Base-by-base conservation (phyloP, 2,888 invertebrate genomes). In the Drosophila flavopinicola region DNA sequence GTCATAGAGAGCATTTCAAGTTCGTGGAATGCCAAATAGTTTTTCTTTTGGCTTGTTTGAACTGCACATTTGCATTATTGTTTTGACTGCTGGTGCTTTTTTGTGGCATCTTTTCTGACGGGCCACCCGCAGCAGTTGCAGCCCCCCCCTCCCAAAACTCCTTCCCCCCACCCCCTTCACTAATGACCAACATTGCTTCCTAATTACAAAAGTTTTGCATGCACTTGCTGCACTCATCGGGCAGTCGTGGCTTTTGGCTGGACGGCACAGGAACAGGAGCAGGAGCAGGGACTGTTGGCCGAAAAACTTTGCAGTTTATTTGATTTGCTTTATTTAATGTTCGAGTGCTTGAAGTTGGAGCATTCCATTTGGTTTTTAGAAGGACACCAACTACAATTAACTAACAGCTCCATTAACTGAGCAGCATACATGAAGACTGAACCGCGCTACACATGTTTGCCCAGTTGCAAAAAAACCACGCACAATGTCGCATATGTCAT, bases 151-250 rank as follows among this genome's bases (percentile, higher is more conserved):
- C 15, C 10, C 11, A 15, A 15, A 6, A 2, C 29, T 1, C 24
- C 24, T 5, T 4, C 32, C 29, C 32, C 29, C 25, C 51, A 33
- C 30, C 41, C 37, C 39, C 60, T 24, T 13, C 74, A 84, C 87
- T 88, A 88, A 88, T 88, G 88, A 87, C 87, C 87, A 75, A 76
- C 86, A 76, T 83, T 82, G 75, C 75, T 85, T 84, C 80, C 87
- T 88, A 88, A 88, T 88, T 88, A 87, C 84, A 76, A 80, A 86
- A 88, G 79, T 88, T 88, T 85, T 71, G 58, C 85, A 82, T 85
- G 85, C 85, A 76, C 66, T 78, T 64, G 75, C 38, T 68, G 78
- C 71, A 54, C 47, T 60, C 54, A 29, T 38, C 33, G 17, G 13
- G 15, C 10, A 6, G 41, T 29, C 15, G 42, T 2, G 37, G 38